Evolutionary conservation across 2,888 invertebrate genomes (phyloP).

Genomic region (Cephus pulcher): DNA sequence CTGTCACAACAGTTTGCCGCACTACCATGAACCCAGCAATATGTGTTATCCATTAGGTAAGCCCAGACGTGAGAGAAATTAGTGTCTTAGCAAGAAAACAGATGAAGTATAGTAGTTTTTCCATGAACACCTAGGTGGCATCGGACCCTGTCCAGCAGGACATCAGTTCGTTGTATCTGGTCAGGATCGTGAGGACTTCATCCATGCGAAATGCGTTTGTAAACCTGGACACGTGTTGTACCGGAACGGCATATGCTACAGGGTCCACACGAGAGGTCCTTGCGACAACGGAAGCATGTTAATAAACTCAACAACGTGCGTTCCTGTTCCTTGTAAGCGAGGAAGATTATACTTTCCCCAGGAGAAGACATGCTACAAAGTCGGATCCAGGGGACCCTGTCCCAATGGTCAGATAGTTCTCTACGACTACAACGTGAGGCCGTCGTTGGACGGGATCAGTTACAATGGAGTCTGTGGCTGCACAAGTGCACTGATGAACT

Average conservation of each 20-base stretch:
- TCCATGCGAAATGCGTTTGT: constrained; percentile 75
- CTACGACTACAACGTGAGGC: constrained; percentile 83
- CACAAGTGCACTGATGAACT: constrained; percentile 65
- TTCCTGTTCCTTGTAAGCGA: constrained; percentile 78
- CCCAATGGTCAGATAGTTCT: constrained; percentile 78
- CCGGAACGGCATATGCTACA: constrained; percentile 78
- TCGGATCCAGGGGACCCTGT: constrained; percentile 84
- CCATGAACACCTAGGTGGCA: constrained; percentile 70
- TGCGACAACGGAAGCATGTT: constrained; percentile 78
- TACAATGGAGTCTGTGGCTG: constrained; percentile 87
- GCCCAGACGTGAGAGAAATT: constrained; percentile 12
- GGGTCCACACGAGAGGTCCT: constrained; percentile 83
- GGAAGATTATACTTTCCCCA: constrained; percentile 82
- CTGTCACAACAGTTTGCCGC: constrained; percentile 78
- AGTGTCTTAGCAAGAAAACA: constrained; percentile 4
- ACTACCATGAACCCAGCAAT: constrained; percentile 77
- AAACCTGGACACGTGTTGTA: constrained; percentile 76
- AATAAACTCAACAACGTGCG: constrained; percentile 76
- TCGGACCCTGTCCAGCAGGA: constrained; percentile 81
- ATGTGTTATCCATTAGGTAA: constrained; percentile 83
- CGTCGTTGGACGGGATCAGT: constrained; percentile 83
- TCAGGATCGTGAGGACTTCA: constrained; percentile 7
- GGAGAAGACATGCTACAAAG: constrained; percentile 80
- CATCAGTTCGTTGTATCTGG: constrained; percentile 75
- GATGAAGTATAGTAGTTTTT: not conserved